Percentiles rank a stretch among this genome's conserved stretches.
Conservation (phyloP, 1,140 invertebrate genomes). For the Lamellibrachia luymesi region DNA sequence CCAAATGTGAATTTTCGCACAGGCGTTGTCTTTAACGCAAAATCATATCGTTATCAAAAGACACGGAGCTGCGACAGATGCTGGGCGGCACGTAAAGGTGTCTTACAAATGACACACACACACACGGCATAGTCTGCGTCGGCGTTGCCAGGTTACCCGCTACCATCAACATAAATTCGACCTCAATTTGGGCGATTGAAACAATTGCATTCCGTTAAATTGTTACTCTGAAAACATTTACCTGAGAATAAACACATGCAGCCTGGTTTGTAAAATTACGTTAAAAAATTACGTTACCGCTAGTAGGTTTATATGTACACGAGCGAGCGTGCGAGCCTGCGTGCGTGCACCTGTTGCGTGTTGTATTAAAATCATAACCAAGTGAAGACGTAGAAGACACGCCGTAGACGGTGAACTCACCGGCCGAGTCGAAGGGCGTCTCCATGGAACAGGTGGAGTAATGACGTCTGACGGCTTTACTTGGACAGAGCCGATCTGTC, state of each 20-base stretch:
- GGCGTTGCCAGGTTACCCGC: background rate
- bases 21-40: background rate
- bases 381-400: background rate
- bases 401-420: background rate
- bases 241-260: constrained; percentile 96
- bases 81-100: background rate
- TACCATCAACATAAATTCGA: background rate
- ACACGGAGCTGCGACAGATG: background rate
- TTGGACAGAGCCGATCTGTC: background rate
- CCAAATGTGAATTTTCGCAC: background rate
- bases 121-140: background rate
- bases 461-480: background rate
- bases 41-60: background rate
- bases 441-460: background rate
- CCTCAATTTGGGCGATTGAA: background rate
- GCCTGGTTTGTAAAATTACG: constrained; percentile 62
- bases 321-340: background rate
- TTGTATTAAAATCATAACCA: background rate
- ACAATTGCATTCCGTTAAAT: constrained; percentile 60
- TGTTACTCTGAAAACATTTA: constrained; percentile 99
- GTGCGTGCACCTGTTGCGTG: background rate
- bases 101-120: background rate
- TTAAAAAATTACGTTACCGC: too few relatives aligned
- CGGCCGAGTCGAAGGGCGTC: background rate
- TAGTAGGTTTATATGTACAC: background rate